phyloP scores from a whole-genome alignment of 1,140 invertebrate species.

The Rhopalosiphum padi region DNA sequence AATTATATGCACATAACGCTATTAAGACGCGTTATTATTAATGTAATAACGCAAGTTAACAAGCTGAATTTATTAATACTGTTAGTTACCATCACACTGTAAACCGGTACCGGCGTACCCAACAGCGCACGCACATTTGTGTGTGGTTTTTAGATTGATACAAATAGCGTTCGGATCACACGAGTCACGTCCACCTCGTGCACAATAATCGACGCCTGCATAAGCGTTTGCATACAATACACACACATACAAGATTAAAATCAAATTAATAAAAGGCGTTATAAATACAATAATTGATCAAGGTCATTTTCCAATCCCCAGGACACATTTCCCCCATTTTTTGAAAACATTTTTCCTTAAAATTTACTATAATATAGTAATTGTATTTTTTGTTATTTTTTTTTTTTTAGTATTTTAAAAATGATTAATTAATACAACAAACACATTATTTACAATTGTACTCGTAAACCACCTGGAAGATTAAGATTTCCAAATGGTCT shows the following conservation, averaged over 20 bases:
- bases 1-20: not conserved
- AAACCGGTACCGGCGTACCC: slow-evolving; percentile 83
- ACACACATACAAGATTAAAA: slow-evolving; percentile 26
- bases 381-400: not conserved
- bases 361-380: not conserved
- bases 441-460: not conserved
- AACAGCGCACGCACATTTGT: slow-evolving; percentile 81
- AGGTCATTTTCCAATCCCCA: not conserved
- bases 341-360: not conserved
- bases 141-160: slow-evolving; percentile 83
- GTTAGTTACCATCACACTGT: slow-evolving; percentile 73
- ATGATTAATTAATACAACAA: not conserved
- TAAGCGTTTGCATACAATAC: slow-evolving; percentile 58
- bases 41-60: not conserved
- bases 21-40: not conserved
- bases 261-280: slow-evolving; percentile 37
- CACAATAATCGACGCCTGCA: slow-evolving; percentile 86
- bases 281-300: not conserved
- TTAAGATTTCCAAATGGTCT: not conserved
- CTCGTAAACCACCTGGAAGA: not conserved
- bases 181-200: slow-evolving; percentile 73
- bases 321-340: not conserved
- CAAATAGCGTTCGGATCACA: slow-evolving; percentile 85
- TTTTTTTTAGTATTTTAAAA: not conserved
- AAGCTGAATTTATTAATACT: not conserved